These are phyloP conservation scores for Hydroisotoma schaefferi DNA, from an alignment of 2,888 invertebrate species.

Conservation along the genomic window DNA sequence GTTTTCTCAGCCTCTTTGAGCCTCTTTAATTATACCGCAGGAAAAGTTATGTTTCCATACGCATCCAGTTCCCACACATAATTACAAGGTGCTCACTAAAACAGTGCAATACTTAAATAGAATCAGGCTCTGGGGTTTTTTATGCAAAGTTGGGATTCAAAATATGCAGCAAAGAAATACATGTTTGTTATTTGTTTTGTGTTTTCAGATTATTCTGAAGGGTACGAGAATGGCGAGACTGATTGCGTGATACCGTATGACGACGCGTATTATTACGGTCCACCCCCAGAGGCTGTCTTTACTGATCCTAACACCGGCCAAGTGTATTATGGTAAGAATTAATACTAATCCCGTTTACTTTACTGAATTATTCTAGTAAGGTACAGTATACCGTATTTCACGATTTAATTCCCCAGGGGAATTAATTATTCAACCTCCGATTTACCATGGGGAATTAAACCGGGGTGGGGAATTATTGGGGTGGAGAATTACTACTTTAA, in stretches of 20 bases:
- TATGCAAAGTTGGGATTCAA: not conserved
- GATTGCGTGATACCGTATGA: constrained; percentile 48
- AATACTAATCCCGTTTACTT: not conserved
- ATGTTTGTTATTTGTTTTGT: constrained; percentile 10
- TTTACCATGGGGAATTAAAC: too few relatives aligned
- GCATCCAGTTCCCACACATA: not conserved
- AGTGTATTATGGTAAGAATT: constrained; percentile 47
- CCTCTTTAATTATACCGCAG: too few relatives aligned
- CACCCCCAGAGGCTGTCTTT: constrained; percentile 46
- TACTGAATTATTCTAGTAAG: not conserved
- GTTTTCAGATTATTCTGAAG: constrained; percentile 48
- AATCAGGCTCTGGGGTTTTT: not conserved
- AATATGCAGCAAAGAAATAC: not conserved
- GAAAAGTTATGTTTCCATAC: too few relatives aligned
- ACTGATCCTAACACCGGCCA: constrained; percentile 49
- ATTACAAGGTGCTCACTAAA: not conserved
- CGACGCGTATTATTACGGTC: constrained; percentile 45
- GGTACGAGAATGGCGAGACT: constrained; percentile 49
- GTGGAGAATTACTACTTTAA: not conserved
- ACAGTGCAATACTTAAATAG: not conserved
- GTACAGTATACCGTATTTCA: too few relatives aligned
- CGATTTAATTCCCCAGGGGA: too few relatives aligned
- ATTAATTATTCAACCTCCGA: too few relatives aligned
- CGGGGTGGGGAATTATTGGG: not conserved
- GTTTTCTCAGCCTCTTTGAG: too few relatives aligned